Evolutionary conservation across 2,113 vertebrate species (phyloP), one percentile per base, ranked within the genome.

Genomic region (Nycticryphes semicollaris): DNA sequence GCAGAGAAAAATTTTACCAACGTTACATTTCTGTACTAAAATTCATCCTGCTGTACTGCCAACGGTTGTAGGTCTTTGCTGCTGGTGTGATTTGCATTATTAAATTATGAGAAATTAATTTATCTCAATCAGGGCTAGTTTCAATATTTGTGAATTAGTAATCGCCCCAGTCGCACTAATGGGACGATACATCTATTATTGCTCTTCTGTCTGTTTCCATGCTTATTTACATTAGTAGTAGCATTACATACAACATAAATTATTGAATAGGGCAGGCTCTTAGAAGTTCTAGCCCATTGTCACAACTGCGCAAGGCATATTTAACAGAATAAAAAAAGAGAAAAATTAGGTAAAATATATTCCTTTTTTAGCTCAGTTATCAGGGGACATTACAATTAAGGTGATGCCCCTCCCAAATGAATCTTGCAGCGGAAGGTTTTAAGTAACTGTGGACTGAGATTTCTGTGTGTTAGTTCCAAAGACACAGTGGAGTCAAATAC

Each of bases 121-220:
- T 94, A 91, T 97, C 94, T 98, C 97, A 93, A 96, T 97, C 96
- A 96, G 82, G 92, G 95, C 81, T 98, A 93, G 93, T 97, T 97
- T 97, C 97, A 98, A 96, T 98, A 98, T 98, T 98, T 98, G 98
- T 95, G 93, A 97, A 97, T 98, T 97, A 97, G 96, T 95, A 97
- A 98, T 96, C 88, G 90, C 59, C 69, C 60, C 81, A 89, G 81
- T 72, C 43, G 33, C 90, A 81, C 96, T 98, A 97, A 98, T 94
- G 93, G 87, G 89, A 90, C 84, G 91, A 93, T 64, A 82, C 74
- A 95, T 97, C 92, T 96, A 72, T 97, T 97, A 93, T 89, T 93
- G 76, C 84, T 85, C 78, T 98, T 96, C 94, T 89, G 94, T 97
- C 95, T 97, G 80, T 94, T 97, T 98, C 95, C 87, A 73, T 81